Evolutionary conservation across 2,113 vertebrate genomes (phyloP), one percentile per base, ranked within the genome.

Genomic region (Dasyprocta punctata): DNA sequence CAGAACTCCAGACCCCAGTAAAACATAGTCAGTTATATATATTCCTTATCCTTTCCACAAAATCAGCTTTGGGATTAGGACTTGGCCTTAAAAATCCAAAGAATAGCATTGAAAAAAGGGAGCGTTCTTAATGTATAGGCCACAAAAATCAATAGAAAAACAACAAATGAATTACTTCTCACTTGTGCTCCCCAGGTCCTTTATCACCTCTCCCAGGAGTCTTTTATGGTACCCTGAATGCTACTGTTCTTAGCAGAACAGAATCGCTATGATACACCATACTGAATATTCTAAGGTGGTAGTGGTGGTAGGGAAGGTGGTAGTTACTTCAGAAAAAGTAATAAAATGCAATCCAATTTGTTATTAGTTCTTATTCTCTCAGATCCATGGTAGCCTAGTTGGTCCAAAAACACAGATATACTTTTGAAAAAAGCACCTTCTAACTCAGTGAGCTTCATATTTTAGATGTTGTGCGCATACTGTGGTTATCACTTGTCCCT

Each of bases 231-330:
- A 0, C 19, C 10, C 13, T 58, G 14, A 67, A 73, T 26, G 5
- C 6, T 60, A 16, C 10, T 56, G 9, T 73, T 33, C 20, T 90
- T 36, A 75, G 12, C 24, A 67, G 49, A 82, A 86, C 22, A 13
- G 0, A 19, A 0, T 22, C 49, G 4, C 2, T 69, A 10, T 36
- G 2, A 0, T 24, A 44, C 22, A 11, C 17, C 24, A 13, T 60
- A 44, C 33, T 83, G 11, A 47, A 28, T 61, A 3, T 44, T 77
- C n/a, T 33, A 67, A 82, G 38, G 1, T 58, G 16, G n/a, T 61
- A 26, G 3, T 80, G 12, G 28, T 1, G 12, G 65, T 49, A 38
- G 8, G 13, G 6, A 81, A 17, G 26, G 0, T 44, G 33, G 5
- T 47, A 20, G 69, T 47, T 30, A 14, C 12, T 28, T 7, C 12